Evolutionary conservation across 2,113 vertebrate species (phyloP), one percentile per base, ranked within the genome.

Genomic region (Merops nubicus): DNA sequence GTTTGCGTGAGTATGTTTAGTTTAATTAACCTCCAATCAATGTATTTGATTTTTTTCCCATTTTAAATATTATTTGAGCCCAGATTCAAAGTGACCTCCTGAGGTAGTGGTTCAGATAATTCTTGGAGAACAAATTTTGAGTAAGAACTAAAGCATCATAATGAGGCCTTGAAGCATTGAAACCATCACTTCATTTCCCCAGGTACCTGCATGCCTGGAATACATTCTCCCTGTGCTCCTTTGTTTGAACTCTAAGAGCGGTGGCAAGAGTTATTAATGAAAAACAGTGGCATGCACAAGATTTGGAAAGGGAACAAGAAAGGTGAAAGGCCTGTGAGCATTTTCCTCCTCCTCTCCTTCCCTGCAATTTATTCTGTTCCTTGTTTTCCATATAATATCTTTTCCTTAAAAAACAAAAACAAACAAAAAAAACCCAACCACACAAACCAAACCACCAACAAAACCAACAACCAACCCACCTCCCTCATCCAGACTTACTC

Each of bases 181-280:
- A 97, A 72, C 76, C 74, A 76, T 92, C 76, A 51, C 51, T 95
- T 85, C 48, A 67, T 92, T 93, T 96, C 83, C 72, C 75, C 51
- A 59, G 83, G 64, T 96, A 81, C 67, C 76, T 85, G 36, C 0
- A 0, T 90, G 80, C 85, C 80, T 92, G 78, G 80, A 93, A 91
- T 94, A 50, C 50, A 45, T 86, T 87, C 47, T 89, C 67, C 70
- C 83, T 75, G 3, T 48, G 48, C 40, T 83, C 67, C 56, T 96
- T 91, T 97, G 67, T 91, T 68, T 83, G 82, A 95, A 81, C 81
- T 60, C 42, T 33, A 57, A 69, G 74, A 91, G 45, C n/a, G 45
- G 36, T 42, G 91, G 72, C 82, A 90, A 90, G 83, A 67, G 77
- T 91, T 96, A 92, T 94, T 96, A 90, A 97, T 94, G 94, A 94